phyloP scores from a whole-genome alignment of 2,113 vertebrate genomes.

The Smithornis capensis region DNA sequence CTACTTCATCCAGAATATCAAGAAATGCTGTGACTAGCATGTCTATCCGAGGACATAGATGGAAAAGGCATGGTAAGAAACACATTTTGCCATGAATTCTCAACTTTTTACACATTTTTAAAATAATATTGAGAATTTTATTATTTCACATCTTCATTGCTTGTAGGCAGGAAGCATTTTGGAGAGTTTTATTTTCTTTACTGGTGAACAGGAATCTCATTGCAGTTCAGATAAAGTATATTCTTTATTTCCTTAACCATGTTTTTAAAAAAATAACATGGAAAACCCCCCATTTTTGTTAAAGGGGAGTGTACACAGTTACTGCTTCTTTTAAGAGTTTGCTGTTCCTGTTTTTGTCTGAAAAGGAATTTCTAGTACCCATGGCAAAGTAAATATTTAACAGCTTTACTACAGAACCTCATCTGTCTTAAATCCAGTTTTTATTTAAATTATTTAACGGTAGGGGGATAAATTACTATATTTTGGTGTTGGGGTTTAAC shows the following conservation, averaged over 20 bases:
- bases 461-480: background rate
- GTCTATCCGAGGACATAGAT: conserved; percentile 96
- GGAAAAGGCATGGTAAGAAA: conserved; percentile 97
- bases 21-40: conserved; percentile 97
- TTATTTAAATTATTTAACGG: too few species aligned
- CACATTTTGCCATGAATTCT: background rate
- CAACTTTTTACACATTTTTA: background rate
- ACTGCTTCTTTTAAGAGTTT: background rate
- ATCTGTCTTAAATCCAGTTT: background rate
- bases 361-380: background rate
- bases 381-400: background rate
- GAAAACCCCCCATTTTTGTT: background rate
- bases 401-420: background rate
- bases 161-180: background rate
- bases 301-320: background rate
- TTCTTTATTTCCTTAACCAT: background rate
- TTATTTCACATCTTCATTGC: background rate
- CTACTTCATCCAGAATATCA: conserved; percentile 94
- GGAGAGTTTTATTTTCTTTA: background rate
- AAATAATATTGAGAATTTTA: background rate
- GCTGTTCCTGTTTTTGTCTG: background rate
- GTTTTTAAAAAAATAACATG: too few species aligned
- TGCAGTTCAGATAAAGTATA: background rate
- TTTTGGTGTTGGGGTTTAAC: background rate
- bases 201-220: background rate